Evolutionary conservation across 2,797 vertebrate species (phyloP).

Genomic region (Crenichthys baileyi): DNA sequence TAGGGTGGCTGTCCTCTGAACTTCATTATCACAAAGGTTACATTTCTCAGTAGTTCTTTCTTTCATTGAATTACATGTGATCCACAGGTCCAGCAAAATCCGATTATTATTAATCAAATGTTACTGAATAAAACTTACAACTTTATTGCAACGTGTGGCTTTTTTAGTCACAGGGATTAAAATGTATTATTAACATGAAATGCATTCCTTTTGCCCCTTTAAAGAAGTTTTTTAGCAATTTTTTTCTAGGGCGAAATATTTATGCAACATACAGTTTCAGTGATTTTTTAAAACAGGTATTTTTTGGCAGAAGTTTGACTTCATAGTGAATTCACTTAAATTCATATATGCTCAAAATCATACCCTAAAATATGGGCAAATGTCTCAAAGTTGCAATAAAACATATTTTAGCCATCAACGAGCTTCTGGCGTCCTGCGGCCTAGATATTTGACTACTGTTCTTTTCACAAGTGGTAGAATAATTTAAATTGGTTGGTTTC

Average conservation of each 20-base stretch:
- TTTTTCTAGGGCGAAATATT: neutral
- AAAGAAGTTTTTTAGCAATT: neutral
- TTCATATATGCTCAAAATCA: neutral
- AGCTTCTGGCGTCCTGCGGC: neutral
- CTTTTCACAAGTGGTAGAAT: no score
- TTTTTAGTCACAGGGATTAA: neutral
- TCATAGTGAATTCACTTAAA: neutral
- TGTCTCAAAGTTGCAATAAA: neutral
- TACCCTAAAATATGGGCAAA: neutral
- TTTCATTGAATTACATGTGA: neutral
- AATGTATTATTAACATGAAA: neutral
- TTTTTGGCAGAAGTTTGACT: neutral
- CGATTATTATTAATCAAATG: neutral
- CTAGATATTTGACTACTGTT: neutral
- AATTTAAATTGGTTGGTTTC: neutral
- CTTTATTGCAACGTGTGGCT: neutral
- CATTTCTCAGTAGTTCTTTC: slow-evolving; percentile 50
- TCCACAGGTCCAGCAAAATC: neutral
- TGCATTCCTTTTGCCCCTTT: neutral
- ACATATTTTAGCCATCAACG: neutral
- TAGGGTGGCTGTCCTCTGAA: slow-evolving; percentile 48
- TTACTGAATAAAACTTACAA: neutral
- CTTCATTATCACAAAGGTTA: slow-evolving; percentile 64
- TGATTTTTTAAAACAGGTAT: neutral
- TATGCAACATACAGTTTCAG: neutral